Base-by-base conservation (phyloP, 2,113 vertebrate species). In the Lethenteron camtschaticum region DNA sequence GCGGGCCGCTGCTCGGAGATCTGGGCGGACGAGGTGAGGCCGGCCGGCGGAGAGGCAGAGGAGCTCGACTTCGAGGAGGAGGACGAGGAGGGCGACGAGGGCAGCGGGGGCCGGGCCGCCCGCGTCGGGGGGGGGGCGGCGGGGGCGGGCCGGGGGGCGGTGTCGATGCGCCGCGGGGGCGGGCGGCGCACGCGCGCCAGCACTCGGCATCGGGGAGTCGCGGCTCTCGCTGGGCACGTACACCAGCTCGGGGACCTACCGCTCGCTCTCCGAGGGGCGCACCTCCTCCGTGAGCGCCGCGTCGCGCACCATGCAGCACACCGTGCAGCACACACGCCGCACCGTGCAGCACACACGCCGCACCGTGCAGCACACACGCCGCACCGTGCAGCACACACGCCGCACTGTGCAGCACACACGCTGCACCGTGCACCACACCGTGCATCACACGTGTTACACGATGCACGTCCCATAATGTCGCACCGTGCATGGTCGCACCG, bases 251-350 rank as follows among this genome's bases (percentile, higher is more conserved):
- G 88, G 88, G 57, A 86, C 83, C 0, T 96, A 95, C 76, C 81
- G 91, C 11, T 90, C 96, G 75, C 89, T 90, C 76, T 97, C 92
- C 0, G 92, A 96, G 69, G 92, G 89, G 12, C 85, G 87, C 1
- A 91, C 95, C 78, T 99, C 94, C 56, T 99, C 94, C 12, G 94
- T 99, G 69, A 84, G 91, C 82, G 24, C 24, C 24, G 24, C 24
- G 1, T 6, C 24, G 24, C 24, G 24, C 24, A 71, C 11, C 20
- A 12, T 56, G 20, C 20, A 20, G 2, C 20, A 2, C 20, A 18
- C 4, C 12, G 20, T 11, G 16, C 70, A n/a, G 55, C 12, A 1
- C 18, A 10, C 2, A 41, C 41, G 7, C 9, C 2, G 58, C 24
- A 70, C 55, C 56, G 20, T 16, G 9, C 63, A 60, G 2, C 20